Evolutionary conservation across 2,113 vertebrate species (phyloP).

Genomic region (Phrynosoma blainvillii): DNA sequence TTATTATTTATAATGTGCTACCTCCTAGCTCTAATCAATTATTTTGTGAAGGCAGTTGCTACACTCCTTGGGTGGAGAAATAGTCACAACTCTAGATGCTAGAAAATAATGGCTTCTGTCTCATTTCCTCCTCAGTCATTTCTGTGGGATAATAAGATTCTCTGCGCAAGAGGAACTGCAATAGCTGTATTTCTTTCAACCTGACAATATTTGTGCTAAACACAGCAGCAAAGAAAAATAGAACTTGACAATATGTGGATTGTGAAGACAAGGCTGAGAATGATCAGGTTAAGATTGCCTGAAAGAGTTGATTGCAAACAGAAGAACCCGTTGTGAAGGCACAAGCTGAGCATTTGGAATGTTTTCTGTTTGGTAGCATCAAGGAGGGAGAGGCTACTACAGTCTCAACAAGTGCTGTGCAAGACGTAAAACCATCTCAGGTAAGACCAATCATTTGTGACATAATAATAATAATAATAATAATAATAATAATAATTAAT

Average conservation of each 20-base stretch:
- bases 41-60: neutral
- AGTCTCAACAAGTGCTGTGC: constrained; percentile 60
- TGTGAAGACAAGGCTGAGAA: rapidly evolving
- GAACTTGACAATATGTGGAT: rapidly evolving
- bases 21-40: neutral
- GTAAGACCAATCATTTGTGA: constrained; percentile 11
- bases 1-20: no score
- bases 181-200: neutral
- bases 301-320: rapidly evolving
- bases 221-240: neutral
- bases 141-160: neutral
- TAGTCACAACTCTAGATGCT: rapidly evolving
- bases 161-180: rapidly evolving
- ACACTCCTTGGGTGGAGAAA: neutral
- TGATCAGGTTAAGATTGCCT: rapidly evolving
- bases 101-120: constrained; percentile 19
- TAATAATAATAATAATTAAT: no score
- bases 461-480: no score
- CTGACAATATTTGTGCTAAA: rapidly evolving
- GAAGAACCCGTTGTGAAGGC: rapidly evolving
- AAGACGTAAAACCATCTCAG: constrained; percentile 58
- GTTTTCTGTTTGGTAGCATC: constrained; percentile 37
- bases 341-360: neutral
- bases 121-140: constrained; percentile 45
- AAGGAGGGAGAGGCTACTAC: constrained; percentile 13